phyloP scores from a whole-genome alignment of 2,888 invertebrate species.

The Drosophila formosana region DNA sequence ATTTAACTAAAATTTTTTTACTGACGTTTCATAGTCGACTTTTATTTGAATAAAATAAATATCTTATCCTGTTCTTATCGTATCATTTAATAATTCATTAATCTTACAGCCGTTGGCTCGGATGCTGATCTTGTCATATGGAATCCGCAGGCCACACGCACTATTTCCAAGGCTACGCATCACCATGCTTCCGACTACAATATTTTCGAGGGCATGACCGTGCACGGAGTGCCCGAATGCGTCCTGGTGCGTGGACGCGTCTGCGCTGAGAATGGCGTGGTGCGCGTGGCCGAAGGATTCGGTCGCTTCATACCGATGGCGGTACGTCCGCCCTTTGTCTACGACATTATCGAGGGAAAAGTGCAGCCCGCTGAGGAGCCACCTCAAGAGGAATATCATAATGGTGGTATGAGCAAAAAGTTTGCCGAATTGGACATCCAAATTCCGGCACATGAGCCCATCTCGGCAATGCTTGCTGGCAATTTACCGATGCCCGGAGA shows the following conservation, averaged over 20 bases:
- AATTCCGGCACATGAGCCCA: slow-evolving; percentile 81
- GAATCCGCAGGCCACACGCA: slow-evolving; percentile 94
- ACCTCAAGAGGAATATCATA: slow-evolving; percentile 54
- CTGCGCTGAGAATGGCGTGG: slow-evolving; percentile 94
- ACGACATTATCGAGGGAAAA: slow-evolving; percentile 86
- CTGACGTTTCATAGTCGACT: too few species aligned
- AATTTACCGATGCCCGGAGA: slow-evolving; percentile 65
- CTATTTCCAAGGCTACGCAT: slow-evolving; percentile 96
- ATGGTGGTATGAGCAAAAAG: slow-evolving; percentile 61
- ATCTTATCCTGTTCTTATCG: too few species aligned
- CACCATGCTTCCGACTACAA: slow-evolving; percentile 98
- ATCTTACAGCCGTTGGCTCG: slow-evolving; percentile 90
- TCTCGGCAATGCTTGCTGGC: slow-evolving; percentile 72
- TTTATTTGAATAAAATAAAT: too few species aligned
- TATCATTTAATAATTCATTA: background rate
- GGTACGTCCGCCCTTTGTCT: slow-evolving; percentile 91
- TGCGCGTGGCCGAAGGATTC: slow-evolving; percentile 94
- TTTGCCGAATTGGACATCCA: slow-evolving; percentile 83
- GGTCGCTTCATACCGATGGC: slow-evolving; percentile 95
- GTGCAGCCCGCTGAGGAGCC: slow-evolving; percentile 56
- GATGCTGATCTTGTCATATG: slow-evolving; percentile 99
- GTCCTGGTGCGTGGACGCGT: slow-evolving; percentile 97
- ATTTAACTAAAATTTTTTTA: too few species aligned
- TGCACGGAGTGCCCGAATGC: slow-evolving; percentile 96
- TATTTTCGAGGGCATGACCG: slow-evolving; percentile 98